Conservation (phyloP, 2,797 vertebrate genomes). For the Liparis tanakae region DNA sequence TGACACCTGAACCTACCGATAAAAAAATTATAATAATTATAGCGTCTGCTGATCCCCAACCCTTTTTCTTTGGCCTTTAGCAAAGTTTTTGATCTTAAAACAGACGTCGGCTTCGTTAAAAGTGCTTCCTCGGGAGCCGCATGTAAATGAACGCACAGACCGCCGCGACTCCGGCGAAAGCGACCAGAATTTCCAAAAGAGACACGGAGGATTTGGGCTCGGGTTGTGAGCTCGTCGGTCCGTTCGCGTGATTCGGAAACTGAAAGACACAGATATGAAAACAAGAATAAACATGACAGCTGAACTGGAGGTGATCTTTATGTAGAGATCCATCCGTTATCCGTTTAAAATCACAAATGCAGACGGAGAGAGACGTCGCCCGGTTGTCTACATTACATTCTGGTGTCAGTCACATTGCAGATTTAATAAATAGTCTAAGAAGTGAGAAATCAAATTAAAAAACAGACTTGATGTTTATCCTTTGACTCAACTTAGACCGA, state of each 20-base stretch:
- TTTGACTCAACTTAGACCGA: neutral
- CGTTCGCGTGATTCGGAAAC: constrained; percentile 62
- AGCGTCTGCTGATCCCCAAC: constrained; percentile 38
- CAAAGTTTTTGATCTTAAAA: constrained; percentile 67
- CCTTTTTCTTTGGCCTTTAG: constrained; percentile 68
- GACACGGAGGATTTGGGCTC: constrained; percentile 51
- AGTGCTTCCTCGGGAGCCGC: constrained; percentile 51
- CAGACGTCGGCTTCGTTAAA: constrained; percentile 58
- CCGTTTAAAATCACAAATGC: neutral
- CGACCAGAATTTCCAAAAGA: constrained; percentile 45
- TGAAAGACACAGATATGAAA: constrained; percentile 55
- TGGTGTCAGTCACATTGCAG: neutral
- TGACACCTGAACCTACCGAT: constrained; percentile 42
- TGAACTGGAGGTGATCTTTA: neutral
- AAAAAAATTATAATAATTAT: constrained; percentile 32
- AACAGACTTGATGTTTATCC: neutral
- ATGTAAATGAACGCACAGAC: constrained; percentile 64
- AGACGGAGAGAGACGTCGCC: neutral
- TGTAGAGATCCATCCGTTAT: neutral
- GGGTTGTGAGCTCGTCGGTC: constrained; percentile 57
- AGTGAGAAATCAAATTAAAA: neutral
- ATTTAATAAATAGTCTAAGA: neutral
- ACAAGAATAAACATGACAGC: neutral
- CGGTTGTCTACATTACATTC: neutral
- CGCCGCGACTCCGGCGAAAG: constrained; percentile 41